phyloP scores from a whole-genome alignment of 2,797 vertebrate species.

The Phylloscopus collybita region DNA sequence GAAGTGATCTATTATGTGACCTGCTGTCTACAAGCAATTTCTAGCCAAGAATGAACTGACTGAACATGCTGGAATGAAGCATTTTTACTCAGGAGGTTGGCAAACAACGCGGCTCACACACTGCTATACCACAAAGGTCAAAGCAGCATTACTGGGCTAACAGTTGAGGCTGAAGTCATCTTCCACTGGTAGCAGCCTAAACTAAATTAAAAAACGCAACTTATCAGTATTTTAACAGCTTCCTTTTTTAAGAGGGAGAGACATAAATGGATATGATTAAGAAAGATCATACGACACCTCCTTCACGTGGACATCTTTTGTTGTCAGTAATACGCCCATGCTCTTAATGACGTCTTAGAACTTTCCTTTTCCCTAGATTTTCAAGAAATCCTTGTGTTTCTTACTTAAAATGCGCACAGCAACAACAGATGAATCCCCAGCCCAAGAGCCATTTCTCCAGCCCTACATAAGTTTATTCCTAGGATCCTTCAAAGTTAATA shows the following conservation, averaged over 20 bases:
- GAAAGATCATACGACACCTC: fast-evolving
- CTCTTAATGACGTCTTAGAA: not conserved
- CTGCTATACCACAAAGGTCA: not conserved
- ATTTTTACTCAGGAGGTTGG: not conserved
- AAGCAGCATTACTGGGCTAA: not conserved
- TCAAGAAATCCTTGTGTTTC: not conserved
- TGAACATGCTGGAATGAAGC: not conserved
- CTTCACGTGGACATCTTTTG: not conserved
- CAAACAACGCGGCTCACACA: fast-evolving
- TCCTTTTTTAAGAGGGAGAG: not conserved
- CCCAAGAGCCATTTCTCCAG: not conserved
- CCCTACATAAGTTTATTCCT: not conserved
- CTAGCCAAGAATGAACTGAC: not conserved
- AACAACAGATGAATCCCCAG: not conserved
- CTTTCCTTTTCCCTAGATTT: not conserved
- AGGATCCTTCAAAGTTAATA: not conserved
- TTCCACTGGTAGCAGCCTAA: not conserved
- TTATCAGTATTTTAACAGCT: not conserved
- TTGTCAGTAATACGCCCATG: not conserved
- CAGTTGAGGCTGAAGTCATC: not conserved
- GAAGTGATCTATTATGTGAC: not conserved
- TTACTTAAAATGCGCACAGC: not conserved
- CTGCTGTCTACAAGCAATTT: not conserved
- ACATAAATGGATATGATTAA: not conserved
- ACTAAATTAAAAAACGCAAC: not conserved